Evolutionary conservation across 2,888 invertebrate species (phyloP).

Genomic region (Epinotia demarniana): DNA sequence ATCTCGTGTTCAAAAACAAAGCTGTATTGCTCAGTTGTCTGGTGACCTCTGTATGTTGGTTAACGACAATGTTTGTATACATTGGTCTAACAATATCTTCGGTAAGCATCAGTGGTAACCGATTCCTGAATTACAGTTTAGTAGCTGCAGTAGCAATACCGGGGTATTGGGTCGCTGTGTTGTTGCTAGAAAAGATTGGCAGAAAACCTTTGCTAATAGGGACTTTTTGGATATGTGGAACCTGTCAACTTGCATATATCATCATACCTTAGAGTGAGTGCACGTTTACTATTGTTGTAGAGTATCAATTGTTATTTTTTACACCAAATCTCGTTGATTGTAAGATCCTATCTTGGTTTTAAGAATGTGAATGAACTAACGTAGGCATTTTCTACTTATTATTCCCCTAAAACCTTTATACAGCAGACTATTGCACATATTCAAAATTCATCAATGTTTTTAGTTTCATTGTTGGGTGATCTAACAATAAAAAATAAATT

Average conservation of each 20-base stretch:
- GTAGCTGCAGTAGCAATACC: background rate
- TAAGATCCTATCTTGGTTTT: no score
- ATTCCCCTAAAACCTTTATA: no score
- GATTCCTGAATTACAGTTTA: background rate
- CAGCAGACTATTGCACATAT: no score
- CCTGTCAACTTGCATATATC: background rate
- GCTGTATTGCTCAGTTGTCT: slow-evolving; percentile 9
- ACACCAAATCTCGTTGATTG: no score
- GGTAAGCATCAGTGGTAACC: background rate
- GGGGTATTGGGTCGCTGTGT: background rate
- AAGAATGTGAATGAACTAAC: no score
- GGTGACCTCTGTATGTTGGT: background rate
- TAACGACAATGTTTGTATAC: background rate
- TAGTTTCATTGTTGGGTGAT: no score
- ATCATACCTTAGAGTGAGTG: background rate
- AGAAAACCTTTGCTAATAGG: background rate
- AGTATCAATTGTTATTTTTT: background rate
- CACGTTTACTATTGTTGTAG: background rate
- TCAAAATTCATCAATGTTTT: no score
- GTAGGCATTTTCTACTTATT: no score
- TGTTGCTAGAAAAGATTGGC: slow-evolving; percentile 1
- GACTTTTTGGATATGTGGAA: background rate
- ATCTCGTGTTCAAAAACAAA: slow-evolving; percentile 14
- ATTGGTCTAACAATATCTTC: background rate
- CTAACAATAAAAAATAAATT: no score